These are phyloP conservation scores for Aleadryas rufinucha DNA, from an alignment of 2,113 vertebrate genomes.

Conservation along the genomic window DNA sequence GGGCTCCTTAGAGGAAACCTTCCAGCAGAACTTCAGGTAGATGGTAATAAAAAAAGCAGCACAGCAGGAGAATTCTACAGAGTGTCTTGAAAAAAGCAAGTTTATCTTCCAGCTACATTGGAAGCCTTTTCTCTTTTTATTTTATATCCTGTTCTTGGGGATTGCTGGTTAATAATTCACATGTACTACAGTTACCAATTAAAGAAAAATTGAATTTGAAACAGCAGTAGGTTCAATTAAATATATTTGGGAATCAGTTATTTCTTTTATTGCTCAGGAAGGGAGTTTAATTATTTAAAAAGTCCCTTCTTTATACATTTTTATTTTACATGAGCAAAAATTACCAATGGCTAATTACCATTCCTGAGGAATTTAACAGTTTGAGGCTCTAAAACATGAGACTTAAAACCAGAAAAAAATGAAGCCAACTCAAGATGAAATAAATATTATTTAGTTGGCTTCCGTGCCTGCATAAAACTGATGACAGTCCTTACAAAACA, in stretches of 20 bases:
- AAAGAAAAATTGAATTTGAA: conserved; percentile 66
- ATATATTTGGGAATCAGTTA: conserved; percentile 64
- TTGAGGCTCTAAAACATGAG: neutral
- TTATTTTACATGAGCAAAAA: conserved; percentile 14
- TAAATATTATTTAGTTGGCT: neutral
- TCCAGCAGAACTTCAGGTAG: neutral
- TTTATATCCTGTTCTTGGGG: conserved; percentile 52
- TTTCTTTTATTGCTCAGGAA: conserved; percentile 50
- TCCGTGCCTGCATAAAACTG: neutral
- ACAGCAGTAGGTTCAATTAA: conserved; percentile 64
- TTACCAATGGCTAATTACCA: neutral
- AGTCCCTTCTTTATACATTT: conserved; percentile 22
- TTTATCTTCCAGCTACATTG: conserved; percentile 41
- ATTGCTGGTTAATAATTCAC: conserved; percentile 71
- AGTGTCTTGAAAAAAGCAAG: neutral
- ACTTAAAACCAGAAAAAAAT: neutral
- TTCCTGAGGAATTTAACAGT: neutral
- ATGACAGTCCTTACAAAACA: neutral
- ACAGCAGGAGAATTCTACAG: neutral
- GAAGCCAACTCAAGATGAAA: neutral
- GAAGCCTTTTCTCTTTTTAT: neutral
- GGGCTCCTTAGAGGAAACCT: conserved; percentile 10
- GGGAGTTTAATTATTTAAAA: conserved; percentile 56
- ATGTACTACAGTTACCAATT: conserved; percentile 60
- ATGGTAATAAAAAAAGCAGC: neutral